These are phyloP conservation scores for Diaperis boleti DNA, from an alignment of 2,888 invertebrate species.

Conservation along the genomic window DNA sequence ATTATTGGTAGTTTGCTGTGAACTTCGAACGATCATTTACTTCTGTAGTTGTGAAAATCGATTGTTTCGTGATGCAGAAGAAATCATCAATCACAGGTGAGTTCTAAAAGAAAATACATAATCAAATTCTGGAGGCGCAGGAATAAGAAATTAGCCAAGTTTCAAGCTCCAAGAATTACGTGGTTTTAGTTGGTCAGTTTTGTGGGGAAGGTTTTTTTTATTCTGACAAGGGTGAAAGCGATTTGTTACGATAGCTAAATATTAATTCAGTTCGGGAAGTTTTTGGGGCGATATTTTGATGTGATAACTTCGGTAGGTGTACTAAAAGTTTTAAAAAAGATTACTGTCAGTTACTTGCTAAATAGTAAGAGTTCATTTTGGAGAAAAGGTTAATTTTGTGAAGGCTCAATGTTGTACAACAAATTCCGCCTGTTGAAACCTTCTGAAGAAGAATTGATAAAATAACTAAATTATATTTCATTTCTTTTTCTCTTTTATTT, in stretches of 20 bases:
- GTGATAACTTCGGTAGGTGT: too few species aligned
- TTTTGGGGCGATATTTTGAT: too few species aligned
- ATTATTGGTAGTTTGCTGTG: slow-evolving; percentile 23
- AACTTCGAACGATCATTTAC: slow-evolving; percentile 26
- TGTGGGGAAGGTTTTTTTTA: neutral
- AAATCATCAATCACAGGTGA: slow-evolving; percentile 29
- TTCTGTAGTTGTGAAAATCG: slow-evolving; percentile 14
- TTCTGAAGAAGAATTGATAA: too few species aligned
- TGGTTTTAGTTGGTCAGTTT: neutral
- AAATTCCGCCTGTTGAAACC: too few species aligned
- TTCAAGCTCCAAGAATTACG: slow-evolving; percentile 16
- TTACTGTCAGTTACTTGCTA: too few species aligned
- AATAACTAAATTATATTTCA: too few species aligned
- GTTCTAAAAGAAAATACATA: slow-evolving; percentile 23
- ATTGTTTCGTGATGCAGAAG: slow-evolving; percentile 17
- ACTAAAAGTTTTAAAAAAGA: too few species aligned
- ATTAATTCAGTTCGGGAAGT: too few species aligned
- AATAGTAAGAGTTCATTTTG: too few species aligned
- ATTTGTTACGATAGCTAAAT: slow-evolving; percentile 6
- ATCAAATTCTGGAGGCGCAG: slow-evolving; percentile 1
- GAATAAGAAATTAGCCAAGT: slow-evolving; percentile 21
- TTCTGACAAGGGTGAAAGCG: slow-evolving; percentile 5
- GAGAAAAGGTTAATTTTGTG: too few species aligned
- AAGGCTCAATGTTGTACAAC: too few species aligned
- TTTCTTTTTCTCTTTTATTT: too few species aligned